Evolutionary conservation across 2,797 vertebrate species (phyloP), one percentile per base, ranked within the genome.

Genomic region (Ispidina lecontei): DNA sequence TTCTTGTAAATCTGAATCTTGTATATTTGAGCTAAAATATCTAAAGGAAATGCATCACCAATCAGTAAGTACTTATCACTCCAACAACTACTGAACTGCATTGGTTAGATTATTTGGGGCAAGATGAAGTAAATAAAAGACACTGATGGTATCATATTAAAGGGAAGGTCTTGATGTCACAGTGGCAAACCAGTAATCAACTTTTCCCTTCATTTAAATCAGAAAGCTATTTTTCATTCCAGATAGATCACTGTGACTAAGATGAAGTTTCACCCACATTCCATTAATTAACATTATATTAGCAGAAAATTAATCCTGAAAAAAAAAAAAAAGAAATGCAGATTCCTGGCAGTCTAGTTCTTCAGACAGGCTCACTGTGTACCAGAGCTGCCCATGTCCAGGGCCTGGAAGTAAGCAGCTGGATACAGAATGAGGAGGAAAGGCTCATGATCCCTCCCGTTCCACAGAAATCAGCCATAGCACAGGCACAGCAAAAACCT

Each of bases 361-460:
- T 55, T 18, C 17, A 9, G 26, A 49, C 0, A 1, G 44, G 25
- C 10, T 71, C 58, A 22, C 18, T 31, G 28, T 58, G 12, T 16
- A 65, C 28, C 18, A 67, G 35, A 75, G 41, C 23, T 65, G 14
- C 18, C 31, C 44, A 54, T 35, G 56, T 8, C 68, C 37, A 69
- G 49, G 25, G 23, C 46, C 26, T 60, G n/a, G 41, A 21, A 60
- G 9, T 0, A 0, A 84, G 70, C 17, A 21, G 17, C 35, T 49
- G 52, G 20, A 44, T 26, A 55, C 10, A n/a, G 20, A 55, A 9
- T 0, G 0, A 11, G 25, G 25, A 70, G 18, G 15, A 55, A 55
- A 65, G 28, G 52, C 16, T 64, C 9, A 10, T 51, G 13, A 55
- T 33, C 22, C 39, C 31, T 13, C 28, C 25, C n/a, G 26, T n/a